Percentiles rank a stretch among this genome's conserved stretches.
Evolutionary conservation across 2,113 vertebrate species (phyloP).

Genomic region (Alouatta palliata): DNA sequence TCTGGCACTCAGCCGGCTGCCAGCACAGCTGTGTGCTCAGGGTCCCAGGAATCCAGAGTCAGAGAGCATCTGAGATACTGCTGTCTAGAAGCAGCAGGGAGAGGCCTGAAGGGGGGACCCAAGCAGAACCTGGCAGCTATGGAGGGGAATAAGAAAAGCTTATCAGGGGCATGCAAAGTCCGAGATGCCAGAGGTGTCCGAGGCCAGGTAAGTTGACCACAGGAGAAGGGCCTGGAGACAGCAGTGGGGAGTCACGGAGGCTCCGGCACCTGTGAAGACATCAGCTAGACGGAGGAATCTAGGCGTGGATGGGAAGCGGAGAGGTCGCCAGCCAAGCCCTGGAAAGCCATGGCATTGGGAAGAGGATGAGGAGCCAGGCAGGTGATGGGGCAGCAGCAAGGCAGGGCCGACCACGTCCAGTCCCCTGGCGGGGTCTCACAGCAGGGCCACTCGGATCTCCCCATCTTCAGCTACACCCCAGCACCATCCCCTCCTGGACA

Average conservation of each 20-base stretch:
- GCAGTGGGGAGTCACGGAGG: fast-evolving
- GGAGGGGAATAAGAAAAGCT: fast-evolving
- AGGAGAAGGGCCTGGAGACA: neutral
- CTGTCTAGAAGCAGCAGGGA: neutral
- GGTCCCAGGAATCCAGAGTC: neutral
- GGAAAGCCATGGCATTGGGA: neutral
- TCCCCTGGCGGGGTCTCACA: neutral
- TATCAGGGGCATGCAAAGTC: fast-evolving
- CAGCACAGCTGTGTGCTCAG: fast-evolving
- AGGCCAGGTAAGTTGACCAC: neutral
- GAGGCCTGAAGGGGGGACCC: neutral
- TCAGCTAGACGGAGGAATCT: fast-evolving
- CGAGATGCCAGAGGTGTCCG: fast-evolving
- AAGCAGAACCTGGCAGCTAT: neutral
- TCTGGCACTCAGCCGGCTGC: neutral
- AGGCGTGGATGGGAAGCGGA: neutral
- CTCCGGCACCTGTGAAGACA: fast-evolving
- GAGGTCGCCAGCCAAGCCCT: neutral
- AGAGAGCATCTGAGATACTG: neutral
- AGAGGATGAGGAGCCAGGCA: fast-evolving
- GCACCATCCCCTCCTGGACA: fast-evolving
- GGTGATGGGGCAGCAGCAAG: fast-evolving
- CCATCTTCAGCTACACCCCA: fast-evolving
- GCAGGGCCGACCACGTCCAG: fast-evolving
- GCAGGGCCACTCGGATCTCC: neutral